phyloP scores from a whole-genome alignment of 2,888 invertebrate genomes.

The Carabus problematicus region DNA sequence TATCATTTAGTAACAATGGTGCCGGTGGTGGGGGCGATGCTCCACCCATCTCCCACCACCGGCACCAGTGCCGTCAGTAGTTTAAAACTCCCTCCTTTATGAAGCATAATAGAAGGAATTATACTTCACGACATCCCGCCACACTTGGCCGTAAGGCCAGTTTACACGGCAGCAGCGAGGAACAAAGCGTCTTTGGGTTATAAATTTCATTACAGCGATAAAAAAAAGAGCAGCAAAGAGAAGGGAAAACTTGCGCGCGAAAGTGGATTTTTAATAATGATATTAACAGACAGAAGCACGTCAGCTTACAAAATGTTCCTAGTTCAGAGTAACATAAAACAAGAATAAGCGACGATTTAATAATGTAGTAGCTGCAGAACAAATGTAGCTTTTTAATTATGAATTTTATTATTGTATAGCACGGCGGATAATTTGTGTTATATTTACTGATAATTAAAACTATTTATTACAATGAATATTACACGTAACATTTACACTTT shows the following conservation, averaged over 20 bases:
- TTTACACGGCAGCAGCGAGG: neutral
- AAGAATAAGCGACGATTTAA: neutral
- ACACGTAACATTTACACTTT: no score
- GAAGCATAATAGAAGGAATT: conserved; percentile 14
- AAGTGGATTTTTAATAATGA: conserved; percentile 23
- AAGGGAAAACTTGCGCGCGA: neutral
- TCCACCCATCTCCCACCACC: neutral
- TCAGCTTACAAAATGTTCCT: neutral
- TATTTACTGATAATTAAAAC: no score
- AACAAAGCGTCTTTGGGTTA: neutral
- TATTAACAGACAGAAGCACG: conserved; percentile 1
- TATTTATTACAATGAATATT: no score
- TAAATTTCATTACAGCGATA: conserved; percentile 23
- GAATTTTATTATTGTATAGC: no score
- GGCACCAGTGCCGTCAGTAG: neutral
- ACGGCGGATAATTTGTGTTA: no score
- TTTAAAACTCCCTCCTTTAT: conserved; percentile 4
- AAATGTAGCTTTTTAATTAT: no score
- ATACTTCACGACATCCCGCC: conserved; percentile 12
- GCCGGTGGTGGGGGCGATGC: neutral
- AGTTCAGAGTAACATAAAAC: neutral
- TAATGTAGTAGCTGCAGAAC: neutral
- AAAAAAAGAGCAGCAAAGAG: neutral
- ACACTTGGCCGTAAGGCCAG: conserved; percentile 4
- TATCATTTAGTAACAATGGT: conserved; percentile 12